phyloP scores from a whole-genome alignment of 2,797 vertebrate genomes.

The Acipenser ruthenus region DNA sequence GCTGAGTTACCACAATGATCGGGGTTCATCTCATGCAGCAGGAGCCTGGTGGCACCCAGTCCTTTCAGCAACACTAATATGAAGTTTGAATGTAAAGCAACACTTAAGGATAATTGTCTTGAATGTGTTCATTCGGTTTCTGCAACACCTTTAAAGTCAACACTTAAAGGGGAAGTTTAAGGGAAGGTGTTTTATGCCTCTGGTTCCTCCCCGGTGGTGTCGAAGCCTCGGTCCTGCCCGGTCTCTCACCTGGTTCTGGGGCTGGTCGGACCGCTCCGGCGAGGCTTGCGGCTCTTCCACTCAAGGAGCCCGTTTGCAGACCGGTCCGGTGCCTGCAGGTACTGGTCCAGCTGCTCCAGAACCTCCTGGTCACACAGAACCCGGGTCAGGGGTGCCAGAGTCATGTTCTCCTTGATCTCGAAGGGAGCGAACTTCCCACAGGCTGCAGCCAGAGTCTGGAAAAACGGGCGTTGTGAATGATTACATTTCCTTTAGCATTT shows the following conservation, averaged over 20 bases:
- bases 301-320: constrained; percentile 60
- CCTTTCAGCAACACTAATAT: no score
- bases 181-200: no score
- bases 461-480: accelerated
- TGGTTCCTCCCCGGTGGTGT: no score
- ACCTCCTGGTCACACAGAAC: constrained; percentile 62
- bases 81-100: no score
- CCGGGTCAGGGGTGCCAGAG: constrained; percentile 75
- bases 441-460: constrained; percentile 84
- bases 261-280: constrained; percentile 65
- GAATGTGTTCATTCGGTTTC: no score
- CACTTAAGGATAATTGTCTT: no score
- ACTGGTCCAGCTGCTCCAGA: constrained; percentile 69
- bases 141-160: no score
- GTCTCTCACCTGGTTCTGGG: constrained; percentile 41
- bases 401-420: constrained; percentile 93
- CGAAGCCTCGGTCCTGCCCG: no score
- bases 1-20: background rate
- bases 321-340: constrained; percentile 51
- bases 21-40: no score
- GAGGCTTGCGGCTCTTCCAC: constrained; percentile 61
- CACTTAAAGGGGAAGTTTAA: no score
- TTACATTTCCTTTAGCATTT: no score
- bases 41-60: no score
- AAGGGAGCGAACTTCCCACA: constrained; percentile 97